These are phyloP conservation scores for Euthynnus affinis DNA, from an alignment of 2,797 vertebrate genomes.

Conservation along the genomic window DNA sequence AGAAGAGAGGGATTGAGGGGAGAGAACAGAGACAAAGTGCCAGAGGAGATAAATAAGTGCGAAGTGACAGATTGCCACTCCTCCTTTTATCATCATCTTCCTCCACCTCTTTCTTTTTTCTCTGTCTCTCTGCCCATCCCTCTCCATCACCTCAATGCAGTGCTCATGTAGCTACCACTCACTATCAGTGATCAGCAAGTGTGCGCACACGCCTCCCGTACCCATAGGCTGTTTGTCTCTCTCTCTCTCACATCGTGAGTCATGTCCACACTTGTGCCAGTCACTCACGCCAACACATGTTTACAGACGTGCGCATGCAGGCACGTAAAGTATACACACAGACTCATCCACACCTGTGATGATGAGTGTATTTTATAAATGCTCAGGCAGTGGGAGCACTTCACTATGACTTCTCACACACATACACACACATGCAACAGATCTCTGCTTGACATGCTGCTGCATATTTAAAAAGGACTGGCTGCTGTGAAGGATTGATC, in stretches of 20 bases:
- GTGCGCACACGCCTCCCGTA: conserved; percentile 49
- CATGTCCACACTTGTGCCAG: conserved; percentile 45
- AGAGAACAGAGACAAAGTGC: conserved; percentile 47
- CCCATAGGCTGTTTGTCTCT: conserved; percentile 71
- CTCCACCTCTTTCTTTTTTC: conserved; percentile 65
- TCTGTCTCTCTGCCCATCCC: conserved; percentile 52
- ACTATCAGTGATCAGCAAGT: conserved; percentile 61
- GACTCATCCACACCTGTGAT: conserved; percentile 32
- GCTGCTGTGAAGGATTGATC: conserved; percentile 63
- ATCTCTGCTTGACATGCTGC: conserved; percentile 46
- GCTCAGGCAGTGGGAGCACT: conserved; percentile 16
- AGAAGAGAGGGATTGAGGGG: conserved; percentile 27
- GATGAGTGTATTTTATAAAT: conserved; percentile 39
- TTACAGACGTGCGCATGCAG: background rate
- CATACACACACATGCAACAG: conserved; percentile 15
- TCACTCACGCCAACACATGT: conserved; percentile 42
- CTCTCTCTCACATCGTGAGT: conserved; percentile 54
- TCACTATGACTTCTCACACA: conserved; percentile 5
- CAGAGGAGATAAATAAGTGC: conserved; percentile 72
- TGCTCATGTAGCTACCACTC: conserved; percentile 62
- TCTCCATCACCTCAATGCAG: conserved; percentile 64
- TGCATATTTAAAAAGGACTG: conserved; percentile 54
- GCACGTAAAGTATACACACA: background rate
- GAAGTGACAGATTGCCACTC: conserved; percentile 71
- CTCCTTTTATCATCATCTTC: conserved; percentile 74